These are phyloP conservation scores for Callipepla squamata DNA, from an alignment of 2,113 vertebrate genomes.

Conservation along the genomic window DNA sequence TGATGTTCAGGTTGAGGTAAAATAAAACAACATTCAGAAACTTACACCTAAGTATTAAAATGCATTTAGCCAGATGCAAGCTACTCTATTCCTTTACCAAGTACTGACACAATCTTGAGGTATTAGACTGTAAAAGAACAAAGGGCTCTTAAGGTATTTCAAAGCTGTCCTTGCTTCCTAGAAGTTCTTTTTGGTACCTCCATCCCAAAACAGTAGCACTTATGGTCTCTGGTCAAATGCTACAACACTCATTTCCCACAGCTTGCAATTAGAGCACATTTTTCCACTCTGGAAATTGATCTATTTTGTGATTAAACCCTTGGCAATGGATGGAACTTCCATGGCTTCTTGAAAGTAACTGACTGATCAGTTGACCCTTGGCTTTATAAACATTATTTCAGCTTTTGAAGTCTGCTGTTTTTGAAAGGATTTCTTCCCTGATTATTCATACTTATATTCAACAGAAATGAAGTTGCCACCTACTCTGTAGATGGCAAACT, in stretches of 20 bases:
- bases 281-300: not conserved
- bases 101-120: not conserved
- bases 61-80: not conserved
- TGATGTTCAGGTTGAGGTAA: not conserved
- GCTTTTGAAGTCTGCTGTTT: accelerated
- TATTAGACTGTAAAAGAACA: not conserved
- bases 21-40: not conserved
- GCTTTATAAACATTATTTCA: not conserved
- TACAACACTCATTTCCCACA: not conserved
- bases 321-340: not conserved
- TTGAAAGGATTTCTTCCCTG: not conserved
- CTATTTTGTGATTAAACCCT: not conserved
- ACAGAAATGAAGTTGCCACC: not conserved
- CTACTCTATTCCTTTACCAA: not conserved
- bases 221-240: not conserved
- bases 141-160: not conserved
- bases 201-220: not conserved
- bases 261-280: not conserved
- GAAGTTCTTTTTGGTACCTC: not conserved
- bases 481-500: not conserved
- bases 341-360: not conserved
- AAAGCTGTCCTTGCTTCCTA: accelerated
- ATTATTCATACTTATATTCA: not conserved
- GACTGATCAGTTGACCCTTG: accelerated
- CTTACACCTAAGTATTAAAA: not conserved